Percentiles rank a stretch among this genome's conserved stretches.
These are phyloP conservation scores for Plagiodera versicolora DNA, from an alignment of 2,888 invertebrate genomes.

Conservation along the genomic window DNA sequence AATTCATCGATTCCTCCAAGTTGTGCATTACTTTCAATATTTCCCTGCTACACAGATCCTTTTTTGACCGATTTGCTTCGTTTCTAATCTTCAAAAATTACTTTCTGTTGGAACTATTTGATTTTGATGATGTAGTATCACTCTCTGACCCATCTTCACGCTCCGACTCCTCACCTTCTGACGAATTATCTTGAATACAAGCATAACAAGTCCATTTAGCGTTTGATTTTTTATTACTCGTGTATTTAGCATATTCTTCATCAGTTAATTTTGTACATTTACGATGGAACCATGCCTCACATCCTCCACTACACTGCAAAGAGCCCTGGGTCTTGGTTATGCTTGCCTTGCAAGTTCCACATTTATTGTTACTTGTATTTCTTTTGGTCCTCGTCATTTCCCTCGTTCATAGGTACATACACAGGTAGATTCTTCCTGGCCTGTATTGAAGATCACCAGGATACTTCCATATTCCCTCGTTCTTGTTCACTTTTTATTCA, in stretches of 20 bases:
- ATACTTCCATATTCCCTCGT: no score
- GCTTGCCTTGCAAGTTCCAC: background rate
- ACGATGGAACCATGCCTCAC: no score
- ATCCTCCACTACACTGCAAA: background rate
- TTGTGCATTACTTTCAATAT: background rate
- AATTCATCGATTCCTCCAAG: background rate
- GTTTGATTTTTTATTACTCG: background rate
- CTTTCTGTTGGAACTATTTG: slow-evolving; percentile 2
- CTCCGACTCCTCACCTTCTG: background rate
- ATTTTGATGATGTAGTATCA: background rate
- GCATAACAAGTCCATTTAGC: background rate
- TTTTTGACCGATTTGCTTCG: background rate
- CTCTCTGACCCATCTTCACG: no score
- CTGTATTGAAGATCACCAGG: no score
- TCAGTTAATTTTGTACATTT: background rate
- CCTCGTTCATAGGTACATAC: no score
- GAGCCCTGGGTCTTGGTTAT: background rate
- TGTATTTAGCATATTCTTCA: background rate
- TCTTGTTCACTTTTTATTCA: no score
- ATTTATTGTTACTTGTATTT: background rate
- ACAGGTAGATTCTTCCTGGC: no score
- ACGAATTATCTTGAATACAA: background rate
- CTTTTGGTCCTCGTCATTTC: no score
- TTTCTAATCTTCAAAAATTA: background rate
- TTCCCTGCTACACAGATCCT: background rate